Evolutionary conservation across 2,888 invertebrate genomes (phyloP), one percentile per base, ranked within the genome.

Genomic region (Rhorus exstirpatorius): DNA sequence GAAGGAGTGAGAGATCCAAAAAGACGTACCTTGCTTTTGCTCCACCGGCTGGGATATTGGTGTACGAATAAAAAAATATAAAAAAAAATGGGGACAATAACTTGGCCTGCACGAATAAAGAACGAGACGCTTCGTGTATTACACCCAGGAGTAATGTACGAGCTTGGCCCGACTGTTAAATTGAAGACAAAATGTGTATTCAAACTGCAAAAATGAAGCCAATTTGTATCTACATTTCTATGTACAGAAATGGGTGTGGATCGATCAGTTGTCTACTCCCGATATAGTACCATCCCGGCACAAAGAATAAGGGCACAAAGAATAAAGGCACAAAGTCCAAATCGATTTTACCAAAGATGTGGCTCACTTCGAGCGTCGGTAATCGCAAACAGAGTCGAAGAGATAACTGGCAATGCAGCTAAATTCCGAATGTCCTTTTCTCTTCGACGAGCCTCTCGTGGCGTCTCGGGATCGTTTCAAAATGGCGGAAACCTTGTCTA

Each of bases 71-170:
- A 81, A 81, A 79, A 70, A 79, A 21, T 65, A 53, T 51, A 38
- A 67, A 35, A 21, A 68, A 65, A 74, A 77, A 70, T 65, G 68
- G 58, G 46, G 55, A 49, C 79, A 83, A 77, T 31, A 68, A 84
- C 83, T 79, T 83, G 84, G 86, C 86, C 85, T 86, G 86, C 87
- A 89, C 89, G 89, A 89, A 89, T 87, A 89, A 89, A 85, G 86
- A 88, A 85, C 77, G 78, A 75, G 75, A 61, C 65, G 83, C 71
- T 82, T 61, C 75, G 55, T 63, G 38, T n/a, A n/a, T n/a, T 3
- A 17, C 61, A 71, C 46, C 67, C 53, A 60, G 51, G 71, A 76
- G 63, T 53, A 67, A 77, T 14, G 38, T 75, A 65, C 70, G 65
- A 79, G 82, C 74, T 70, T 19, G 51, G 21, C 49, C 53, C 17